phyloP scores from a whole-genome alignment of 30 jellyfish, hydroid and myxozoan genomes.

The Turritopsis rubra region DNA sequence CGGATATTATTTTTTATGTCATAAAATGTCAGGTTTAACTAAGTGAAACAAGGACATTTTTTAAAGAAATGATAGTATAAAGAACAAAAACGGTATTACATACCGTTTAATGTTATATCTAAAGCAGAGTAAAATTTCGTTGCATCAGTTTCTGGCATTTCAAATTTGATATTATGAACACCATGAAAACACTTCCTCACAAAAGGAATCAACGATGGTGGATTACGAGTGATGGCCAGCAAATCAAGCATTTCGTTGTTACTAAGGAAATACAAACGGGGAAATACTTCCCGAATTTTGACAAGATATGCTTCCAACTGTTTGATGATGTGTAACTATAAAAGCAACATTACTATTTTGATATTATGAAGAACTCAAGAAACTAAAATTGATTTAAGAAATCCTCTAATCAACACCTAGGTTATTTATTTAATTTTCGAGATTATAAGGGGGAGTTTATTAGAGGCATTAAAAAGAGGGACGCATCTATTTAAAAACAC shows the following conservation, averaged over 20 bases:
- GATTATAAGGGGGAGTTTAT: no score
- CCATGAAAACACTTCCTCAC: conserved; percentile 75
- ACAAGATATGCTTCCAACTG: conserved; percentile 43
- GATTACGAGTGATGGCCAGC: conserved; percentile 50
- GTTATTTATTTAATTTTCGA: no score
- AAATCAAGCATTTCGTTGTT: conserved; percentile 63
- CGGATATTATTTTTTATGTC: no score
- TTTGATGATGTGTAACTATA: conserved; percentile 28
- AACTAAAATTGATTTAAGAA: not conserved
- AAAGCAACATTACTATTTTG: not conserved
- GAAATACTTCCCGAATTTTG: conserved; percentile 40
- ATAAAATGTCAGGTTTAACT: no score
- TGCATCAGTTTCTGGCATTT: conserved; percentile 44
- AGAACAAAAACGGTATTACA: no score
- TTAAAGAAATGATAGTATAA: no score
- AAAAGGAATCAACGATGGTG: conserved; percentile 52
- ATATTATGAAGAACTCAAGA: not conserved
- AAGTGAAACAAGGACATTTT: no score
- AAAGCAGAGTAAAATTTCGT: conserved; percentile 36
- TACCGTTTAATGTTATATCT: conserved; percentile 62
- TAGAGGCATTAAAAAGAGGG: no score
- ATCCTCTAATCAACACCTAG: not conserved
- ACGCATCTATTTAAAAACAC: no score
- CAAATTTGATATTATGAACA: conserved; percentile 49
- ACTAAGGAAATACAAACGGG: conserved; percentile 66